A percentile compares a stretch with the other conserved stretches of the same genome.
These are phyloP conservation scores for Crocodylus rhombifer DNA, from an alignment of 2,797 vertebrate genomes.

Conservation along the genomic window DNA sequence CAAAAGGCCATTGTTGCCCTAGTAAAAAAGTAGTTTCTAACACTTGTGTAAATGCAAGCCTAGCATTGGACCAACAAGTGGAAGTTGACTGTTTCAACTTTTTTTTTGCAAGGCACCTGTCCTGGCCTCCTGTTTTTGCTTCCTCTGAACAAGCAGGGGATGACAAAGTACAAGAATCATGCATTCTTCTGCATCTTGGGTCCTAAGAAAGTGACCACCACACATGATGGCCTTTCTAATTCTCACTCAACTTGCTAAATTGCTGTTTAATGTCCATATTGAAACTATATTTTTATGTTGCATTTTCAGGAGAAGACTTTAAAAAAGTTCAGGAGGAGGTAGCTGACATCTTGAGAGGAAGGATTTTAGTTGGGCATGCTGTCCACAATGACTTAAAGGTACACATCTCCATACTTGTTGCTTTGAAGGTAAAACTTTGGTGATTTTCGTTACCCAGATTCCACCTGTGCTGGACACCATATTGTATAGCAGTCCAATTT, in stretches of 20 bases:
- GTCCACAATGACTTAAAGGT: slow-evolving; percentile 95
- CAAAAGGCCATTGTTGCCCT: background rate
- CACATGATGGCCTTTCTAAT: background rate
- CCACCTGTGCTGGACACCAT: too few species aligned
- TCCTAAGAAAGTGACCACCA: background rate
- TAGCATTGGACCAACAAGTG: background rate
- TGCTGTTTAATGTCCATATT: fast-evolving
- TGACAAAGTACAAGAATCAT: background rate
- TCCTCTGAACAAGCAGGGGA: background rate
- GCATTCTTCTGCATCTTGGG: background rate
- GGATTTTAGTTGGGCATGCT: slow-evolving; percentile 93
- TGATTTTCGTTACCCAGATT: background rate
- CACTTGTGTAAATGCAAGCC: background rate
- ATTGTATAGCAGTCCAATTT: too few species aligned
- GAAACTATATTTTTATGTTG: background rate
- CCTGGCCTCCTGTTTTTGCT: background rate
- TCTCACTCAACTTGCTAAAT: background rate
- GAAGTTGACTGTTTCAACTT: background rate
- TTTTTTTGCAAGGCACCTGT: background rate
- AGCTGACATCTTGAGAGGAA: slow-evolving; percentile 86
- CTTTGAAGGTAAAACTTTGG: background rate
- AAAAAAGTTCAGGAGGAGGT: slow-evolving; percentile 91
- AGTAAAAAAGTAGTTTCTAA: background rate
- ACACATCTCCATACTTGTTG: background rate
- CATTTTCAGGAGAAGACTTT: slow-evolving; percentile 86